phyloP scores from a whole-genome alignment of 2,888 invertebrate species.

The Meghimatium bilineatum region DNA sequence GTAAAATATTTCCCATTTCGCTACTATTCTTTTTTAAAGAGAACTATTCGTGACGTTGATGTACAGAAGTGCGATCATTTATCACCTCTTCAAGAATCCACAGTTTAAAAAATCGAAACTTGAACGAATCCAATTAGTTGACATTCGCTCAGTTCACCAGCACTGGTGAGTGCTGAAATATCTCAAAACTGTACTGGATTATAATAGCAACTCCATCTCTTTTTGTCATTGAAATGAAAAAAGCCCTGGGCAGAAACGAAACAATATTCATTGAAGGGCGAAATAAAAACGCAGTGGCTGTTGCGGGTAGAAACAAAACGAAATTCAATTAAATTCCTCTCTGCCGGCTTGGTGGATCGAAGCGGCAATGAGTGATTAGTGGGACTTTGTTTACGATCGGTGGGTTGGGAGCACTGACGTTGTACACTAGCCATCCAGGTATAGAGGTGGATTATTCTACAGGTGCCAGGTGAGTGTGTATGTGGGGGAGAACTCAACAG shows the following conservation, averaged over 20 bases:
- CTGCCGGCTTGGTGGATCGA: constrained; percentile 9
- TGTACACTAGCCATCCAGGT: neutral
- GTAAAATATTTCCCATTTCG: too few species aligned
- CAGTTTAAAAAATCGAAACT: constrained; percentile 7
- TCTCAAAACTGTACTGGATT: constrained; percentile 20
- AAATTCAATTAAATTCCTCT: constrained; percentile 33
- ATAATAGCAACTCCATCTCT: neutral
- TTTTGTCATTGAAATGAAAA: neutral
- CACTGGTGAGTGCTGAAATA: too few species aligned
- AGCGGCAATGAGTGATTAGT: constrained; percentile 5
- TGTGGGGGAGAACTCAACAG: too few species aligned
- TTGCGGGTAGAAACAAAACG: constrained; percentile 18
- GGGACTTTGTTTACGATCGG: neutral
- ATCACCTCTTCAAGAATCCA: neutral
- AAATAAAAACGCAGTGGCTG: constrained; percentile 24
- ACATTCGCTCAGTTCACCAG: neutral
- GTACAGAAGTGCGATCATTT: too few species aligned
- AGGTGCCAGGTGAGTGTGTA: too few species aligned
- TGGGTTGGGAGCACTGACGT: neutral
- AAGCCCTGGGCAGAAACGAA: constrained; percentile 7
- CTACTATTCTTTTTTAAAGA: too few species aligned
- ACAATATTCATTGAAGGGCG: constrained; percentile 24
- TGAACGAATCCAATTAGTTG: constrained; percentile 32
- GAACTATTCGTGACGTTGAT: too few species aligned
- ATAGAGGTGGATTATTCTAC: too few species aligned